phyloP scores from a whole-genome alignment of 2,797 vertebrate genomes.

The Neopelma chrysocephalum region DNA sequence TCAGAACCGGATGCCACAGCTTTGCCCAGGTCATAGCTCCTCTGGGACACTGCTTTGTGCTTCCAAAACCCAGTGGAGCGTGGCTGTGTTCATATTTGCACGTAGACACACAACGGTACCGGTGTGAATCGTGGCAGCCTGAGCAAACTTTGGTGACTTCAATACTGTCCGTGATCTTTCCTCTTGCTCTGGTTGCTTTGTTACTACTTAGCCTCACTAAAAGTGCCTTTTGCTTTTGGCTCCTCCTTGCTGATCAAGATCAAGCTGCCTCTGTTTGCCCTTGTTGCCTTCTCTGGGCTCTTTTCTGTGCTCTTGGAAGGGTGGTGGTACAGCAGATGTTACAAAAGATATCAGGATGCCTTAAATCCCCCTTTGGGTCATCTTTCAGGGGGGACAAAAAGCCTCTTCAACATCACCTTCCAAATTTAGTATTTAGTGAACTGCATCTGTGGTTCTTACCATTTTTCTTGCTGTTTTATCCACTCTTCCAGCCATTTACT shows the following conservation, averaged over 20 bases:
- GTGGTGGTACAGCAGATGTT: not conserved
- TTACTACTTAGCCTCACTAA: not conserved
- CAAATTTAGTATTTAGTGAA: not conserved
- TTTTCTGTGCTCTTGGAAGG: not conserved
- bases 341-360: not conserved
- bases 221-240: not conserved
- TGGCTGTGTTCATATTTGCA: not conserved
- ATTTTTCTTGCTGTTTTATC: not conserved
- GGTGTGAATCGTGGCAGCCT: not conserved
- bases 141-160: not conserved
- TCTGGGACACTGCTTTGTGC: not conserved
- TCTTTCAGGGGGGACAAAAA: fast-evolving
- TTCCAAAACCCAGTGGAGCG: not conserved
- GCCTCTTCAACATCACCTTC: not conserved
- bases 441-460: not conserved
- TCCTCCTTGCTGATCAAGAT: not conserved
- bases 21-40: not conserved
- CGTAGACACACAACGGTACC: not conserved
- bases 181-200: not conserved
- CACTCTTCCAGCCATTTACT: not conserved
- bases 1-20: not conserved
- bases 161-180: not conserved
- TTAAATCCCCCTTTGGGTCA: not conserved
- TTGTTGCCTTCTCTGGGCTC: not conserved
- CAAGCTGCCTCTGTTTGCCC: not conserved